A percentile compares a stretch with the other conserved stretches of the same genome.
phyloP scores from a whole-genome alignment of 2,113 vertebrate species.

The Eublepharis macularius region DNA sequence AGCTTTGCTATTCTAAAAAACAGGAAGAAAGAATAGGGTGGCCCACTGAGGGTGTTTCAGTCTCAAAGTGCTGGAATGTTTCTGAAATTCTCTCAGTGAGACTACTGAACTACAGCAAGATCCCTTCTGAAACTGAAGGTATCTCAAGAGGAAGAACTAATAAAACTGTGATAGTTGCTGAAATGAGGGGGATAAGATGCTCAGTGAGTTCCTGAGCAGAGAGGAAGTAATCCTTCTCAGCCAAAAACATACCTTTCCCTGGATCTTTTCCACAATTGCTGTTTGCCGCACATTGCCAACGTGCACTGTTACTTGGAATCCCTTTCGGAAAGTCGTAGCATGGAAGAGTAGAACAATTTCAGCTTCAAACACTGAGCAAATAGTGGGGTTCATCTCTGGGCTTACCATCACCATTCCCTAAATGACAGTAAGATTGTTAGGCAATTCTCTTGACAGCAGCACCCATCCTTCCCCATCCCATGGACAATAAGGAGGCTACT shows the following conservation, averaged over 20 bases:
- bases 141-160: neutral
- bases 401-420: conserved; percentile 99
- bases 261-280: conserved; percentile 90
- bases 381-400: conserved; percentile 96
- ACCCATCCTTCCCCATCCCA: conserved; percentile 8
- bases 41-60: neutral
- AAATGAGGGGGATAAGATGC: neutral
- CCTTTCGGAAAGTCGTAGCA: conserved; percentile 94
- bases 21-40: neutral
- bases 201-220: neutral
- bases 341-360: conserved; percentile 97
- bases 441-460: conserved; percentile 28
- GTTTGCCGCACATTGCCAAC: conserved; percentile 97
- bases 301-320: conserved; percentile 97
- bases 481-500: neutral
- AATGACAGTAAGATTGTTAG: conserved; percentile 36
- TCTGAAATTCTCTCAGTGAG: neutral
- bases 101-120: neutral
- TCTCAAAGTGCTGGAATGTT: neutral
- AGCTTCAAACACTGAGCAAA: conserved; percentile 96
- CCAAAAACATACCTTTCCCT: conserved; percentile 87
- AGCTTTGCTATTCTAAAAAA: neutral
- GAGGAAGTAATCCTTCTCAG: neutral
- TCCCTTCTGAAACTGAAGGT: neutral
- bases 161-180: neutral